Evolutionary conservation across 2,797 vertebrate species (phyloP).

Genomic region (Ctenochaetus hawaiiensis): DNA sequence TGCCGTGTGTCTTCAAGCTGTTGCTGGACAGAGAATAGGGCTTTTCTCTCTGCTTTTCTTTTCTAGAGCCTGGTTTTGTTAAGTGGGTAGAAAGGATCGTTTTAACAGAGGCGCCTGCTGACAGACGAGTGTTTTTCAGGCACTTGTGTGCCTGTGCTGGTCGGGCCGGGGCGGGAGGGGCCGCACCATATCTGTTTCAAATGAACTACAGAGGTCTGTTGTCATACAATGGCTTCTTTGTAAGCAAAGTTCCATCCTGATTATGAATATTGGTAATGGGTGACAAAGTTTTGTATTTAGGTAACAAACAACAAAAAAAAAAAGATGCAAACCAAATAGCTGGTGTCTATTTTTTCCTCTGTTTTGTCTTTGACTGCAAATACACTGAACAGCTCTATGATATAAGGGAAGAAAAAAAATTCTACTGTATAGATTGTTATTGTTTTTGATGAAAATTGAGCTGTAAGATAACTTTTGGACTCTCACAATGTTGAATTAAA

Average conservation of each 20-base stretch:
- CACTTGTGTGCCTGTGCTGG: constrained; percentile 73
- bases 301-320: constrained; percentile 77
- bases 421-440: constrained; percentile 99
- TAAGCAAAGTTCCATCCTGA: constrained; percentile 76
- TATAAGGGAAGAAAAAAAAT: constrained; percentile 88
- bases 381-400: constrained; percentile 98
- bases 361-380: constrained; percentile 90
- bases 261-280: constrained; percentile 81
- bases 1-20: constrained; percentile 80
- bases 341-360: constrained; percentile 84
- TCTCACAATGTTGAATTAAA: constrained; percentile 99
- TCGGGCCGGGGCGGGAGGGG: constrained; percentile 64
- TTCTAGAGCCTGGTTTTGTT: constrained; percentile 79
- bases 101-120: constrained; percentile 82
- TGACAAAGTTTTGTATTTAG: constrained; percentile 83
- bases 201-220: constrained; percentile 83
- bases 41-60: constrained; percentile 81
- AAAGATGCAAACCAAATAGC: constrained; percentile 86
- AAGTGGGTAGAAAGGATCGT: constrained; percentile 72
- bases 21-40: constrained; percentile 80
- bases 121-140: constrained; percentile 79
- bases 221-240: constrained; percentile 84
- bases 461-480: constrained; percentile 99
- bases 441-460: constrained; percentile 98
- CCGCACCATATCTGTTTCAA: constrained; percentile 79